Evolutionary conservation across 2,797 vertebrate genomes (phyloP).

Genomic region (Limosa lapponica): DNA sequence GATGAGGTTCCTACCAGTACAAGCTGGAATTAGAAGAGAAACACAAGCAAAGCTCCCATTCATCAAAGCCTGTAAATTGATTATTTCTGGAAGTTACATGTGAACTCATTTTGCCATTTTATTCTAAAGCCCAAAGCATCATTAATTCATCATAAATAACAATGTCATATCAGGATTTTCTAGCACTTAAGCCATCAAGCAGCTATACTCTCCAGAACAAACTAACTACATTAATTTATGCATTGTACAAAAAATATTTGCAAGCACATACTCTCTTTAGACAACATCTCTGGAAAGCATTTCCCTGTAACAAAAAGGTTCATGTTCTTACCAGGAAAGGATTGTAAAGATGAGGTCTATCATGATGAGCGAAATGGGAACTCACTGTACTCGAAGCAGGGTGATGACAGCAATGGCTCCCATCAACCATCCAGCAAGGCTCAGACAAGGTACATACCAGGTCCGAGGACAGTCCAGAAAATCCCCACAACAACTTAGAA

Average conservation of each 20-base stretch:
- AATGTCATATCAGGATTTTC: neutral
- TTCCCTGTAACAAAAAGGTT: neutral
- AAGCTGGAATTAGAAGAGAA: neutral
- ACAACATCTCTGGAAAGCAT: neutral
- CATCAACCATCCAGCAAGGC: fast-evolving
- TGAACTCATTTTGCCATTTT: neutral
- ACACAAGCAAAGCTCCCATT: neutral
- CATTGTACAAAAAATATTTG: neutral
- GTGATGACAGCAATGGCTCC: neutral
- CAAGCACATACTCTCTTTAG: fast-evolving
- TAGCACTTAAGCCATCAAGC: neutral
- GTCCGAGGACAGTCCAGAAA: fast-evolving
- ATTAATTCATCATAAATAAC: neutral
- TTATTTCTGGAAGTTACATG: neutral
- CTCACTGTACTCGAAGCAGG: neutral
- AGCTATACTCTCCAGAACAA: neutral
- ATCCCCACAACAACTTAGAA: fast-evolving
- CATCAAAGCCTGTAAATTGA: neutral
- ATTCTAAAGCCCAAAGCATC: neutral
- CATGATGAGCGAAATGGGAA: fast-evolving
- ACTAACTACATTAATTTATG: fast-evolving
- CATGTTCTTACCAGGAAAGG: fast-evolving
- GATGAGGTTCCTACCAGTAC: neutral
- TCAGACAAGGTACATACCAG: fast-evolving
- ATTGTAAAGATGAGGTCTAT: neutral